Base-by-base conservation (phyloP, 2,797 vertebrate species). In the Atherinosoma microstoma region DNA sequence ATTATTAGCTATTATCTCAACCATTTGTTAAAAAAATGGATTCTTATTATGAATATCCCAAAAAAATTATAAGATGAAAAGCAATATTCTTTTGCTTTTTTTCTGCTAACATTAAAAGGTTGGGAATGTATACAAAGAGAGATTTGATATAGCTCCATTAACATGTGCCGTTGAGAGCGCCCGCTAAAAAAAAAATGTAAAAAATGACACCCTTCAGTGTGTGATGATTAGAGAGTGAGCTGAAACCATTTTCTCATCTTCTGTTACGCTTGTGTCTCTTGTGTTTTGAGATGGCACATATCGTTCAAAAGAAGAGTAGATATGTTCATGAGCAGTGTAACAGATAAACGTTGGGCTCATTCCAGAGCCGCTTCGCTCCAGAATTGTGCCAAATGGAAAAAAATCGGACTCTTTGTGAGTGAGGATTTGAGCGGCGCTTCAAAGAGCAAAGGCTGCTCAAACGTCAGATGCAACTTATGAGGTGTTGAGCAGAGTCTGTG, bases 281-380 rank as follows among this genome's bases (percentile, higher is more conserved):
- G 9, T 57, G 27, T 32, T 34, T 71, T 2, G 3, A 61, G 47
- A 61, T 53, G 27, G 13, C 34, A 34, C 24, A 18, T 38, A 51
- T 34, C 15, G 51, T 45, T 58, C 32, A 47, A 34, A 45, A 47
- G 35, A 38, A 27, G 34, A 12, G 53, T 12, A 57, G 54, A 58
- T 63, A 57, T 58, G 54, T 29, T 53, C 7, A 18, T 40, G 29
- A 40, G n/a, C 29, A 13, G 30, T 13, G 34, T 34, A 64, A 36
- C 53, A 58, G 38, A 29, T 72, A 64, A 49, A 35, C 16, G 60
- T 57, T 64, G 12, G 1, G 27, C 47, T 64, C 34, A 53, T 53
- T 76, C 58, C 58, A 59, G 42, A 64, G 27, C 18, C 34, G 22
- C 34, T 69, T 64, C n/a, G 22, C 32, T 34, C 49, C 54, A 51